These are phyloP conservation scores for Xylota segnis DNA, from an alignment of 2,888 invertebrate genomes.

Conservation along the genomic window DNA sequence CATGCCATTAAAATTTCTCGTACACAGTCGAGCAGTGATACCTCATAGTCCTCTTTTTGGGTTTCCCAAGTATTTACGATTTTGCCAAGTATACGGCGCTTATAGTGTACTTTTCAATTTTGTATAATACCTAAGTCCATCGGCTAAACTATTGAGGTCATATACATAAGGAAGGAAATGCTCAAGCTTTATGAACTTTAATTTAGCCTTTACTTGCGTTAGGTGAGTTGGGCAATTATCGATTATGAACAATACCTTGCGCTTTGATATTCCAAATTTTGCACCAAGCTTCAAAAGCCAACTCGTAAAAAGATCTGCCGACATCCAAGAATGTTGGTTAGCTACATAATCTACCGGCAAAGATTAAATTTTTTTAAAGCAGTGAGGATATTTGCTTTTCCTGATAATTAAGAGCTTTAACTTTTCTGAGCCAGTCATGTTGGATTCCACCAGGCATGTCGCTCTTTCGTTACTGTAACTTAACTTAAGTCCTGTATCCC, in stretches of 20 bases:
- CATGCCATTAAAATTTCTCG: too few relatives aligned
- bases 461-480: too few relatives aligned
- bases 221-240: slow-evolving; percentile 35
- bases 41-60: slow-evolving; percentile 10
- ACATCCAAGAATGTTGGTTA: slow-evolving; percentile 2
- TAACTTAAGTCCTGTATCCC: too few relatives aligned
- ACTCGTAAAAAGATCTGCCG: slow-evolving; percentile 6
- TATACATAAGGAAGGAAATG: slow-evolving; percentile 40
- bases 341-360: too few relatives aligned
- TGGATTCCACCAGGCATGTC: too few relatives aligned
- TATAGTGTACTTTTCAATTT: slow-evolving; percentile 31
- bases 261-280: slow-evolving; percentile 34
- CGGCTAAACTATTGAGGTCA: slow-evolving; percentile 25
- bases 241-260: slow-evolving; percentile 8
- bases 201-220: slow-evolving; percentile 34
- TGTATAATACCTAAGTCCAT: neutral
- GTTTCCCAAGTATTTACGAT: slow-evolving; percentile 29
- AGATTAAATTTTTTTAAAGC: too few relatives aligned
- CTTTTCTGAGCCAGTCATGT: too few relatives aligned
- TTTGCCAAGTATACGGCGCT: slow-evolving; percentile 8
- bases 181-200: slow-evolving; percentile 38
- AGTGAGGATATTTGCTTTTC: too few relatives aligned
- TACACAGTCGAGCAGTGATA: too few relatives aligned
- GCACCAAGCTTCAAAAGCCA: slow-evolving; percentile 16
- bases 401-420: too few relatives aligned